Percentiles rank a stretch among this genome's conserved stretches.
Evolutionary conservation across 2,797 vertebrate genomes (phyloP).

Genomic region (Protonibea diacanthus): DNA sequence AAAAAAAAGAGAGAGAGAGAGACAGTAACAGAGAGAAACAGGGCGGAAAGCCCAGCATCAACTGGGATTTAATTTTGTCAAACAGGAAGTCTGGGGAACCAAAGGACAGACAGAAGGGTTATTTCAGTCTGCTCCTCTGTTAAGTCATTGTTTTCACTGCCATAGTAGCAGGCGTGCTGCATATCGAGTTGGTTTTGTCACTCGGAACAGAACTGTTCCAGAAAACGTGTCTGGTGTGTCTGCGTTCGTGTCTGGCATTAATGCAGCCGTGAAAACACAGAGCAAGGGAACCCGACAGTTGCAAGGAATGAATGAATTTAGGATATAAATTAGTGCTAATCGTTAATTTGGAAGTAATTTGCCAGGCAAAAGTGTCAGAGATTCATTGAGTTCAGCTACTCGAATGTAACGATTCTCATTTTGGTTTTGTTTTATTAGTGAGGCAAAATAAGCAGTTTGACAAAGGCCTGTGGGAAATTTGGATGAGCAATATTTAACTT

Average conservation of each 20-base stretch:
- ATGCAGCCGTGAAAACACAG: constrained; percentile 47
- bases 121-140: constrained; percentile 80
- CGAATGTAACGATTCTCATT: constrained; percentile 1
- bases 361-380: background rate
- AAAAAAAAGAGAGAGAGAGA: constrained; percentile 30
- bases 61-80: constrained; percentile 82
- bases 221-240: constrained; percentile 56
- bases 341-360: constrained; percentile 19
- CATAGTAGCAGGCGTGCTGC: constrained; percentile 57
- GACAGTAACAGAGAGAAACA: constrained; percentile 61
- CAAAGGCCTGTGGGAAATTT: background rate
- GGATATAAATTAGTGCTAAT: constrained; percentile 28
- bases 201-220: constrained; percentile 52
- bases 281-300: constrained; percentile 13
- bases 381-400: background rate
- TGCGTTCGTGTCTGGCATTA: constrained; percentile 58
- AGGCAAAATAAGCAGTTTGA: constrained; percentile 5
- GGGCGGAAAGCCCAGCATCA: constrained; percentile 81
- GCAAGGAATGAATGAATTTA: constrained; percentile 15
- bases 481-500: background rate
- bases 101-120: constrained; percentile 81
- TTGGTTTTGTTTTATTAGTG: background rate
- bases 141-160: constrained; percentile 83
- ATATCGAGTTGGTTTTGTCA: constrained; percentile 53
- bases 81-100: constrained; percentile 85